Evolutionary conservation across 1,140 invertebrate species (phyloP), one percentile per base, ranked within the genome.

Genomic region (Sycophila sp.): DNA sequence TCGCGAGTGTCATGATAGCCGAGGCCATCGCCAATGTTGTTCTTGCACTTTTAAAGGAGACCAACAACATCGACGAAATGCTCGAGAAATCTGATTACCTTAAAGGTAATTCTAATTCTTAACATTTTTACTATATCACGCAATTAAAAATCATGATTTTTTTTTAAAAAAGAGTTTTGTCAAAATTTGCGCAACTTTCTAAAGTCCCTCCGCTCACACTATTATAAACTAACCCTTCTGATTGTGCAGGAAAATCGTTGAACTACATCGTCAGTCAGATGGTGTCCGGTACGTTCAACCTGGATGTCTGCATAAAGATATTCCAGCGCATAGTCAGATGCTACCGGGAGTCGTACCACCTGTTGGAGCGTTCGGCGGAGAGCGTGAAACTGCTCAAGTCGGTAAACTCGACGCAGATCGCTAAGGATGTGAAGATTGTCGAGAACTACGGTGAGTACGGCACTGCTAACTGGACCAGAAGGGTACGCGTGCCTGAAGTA

Each of bases 271-370:
- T 65, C 0, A 71, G 69, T 24, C 40, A 65, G 0, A 59, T 71
- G 60, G n/a, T 42, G 0, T 71, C 69, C 2, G 62, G 69, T 3
- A 26, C 51, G 4, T 13, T 71, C 0, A 71, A 59, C 19, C 22
- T 22, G 2, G 53, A 71, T 11, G 60, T 59, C 4, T 71, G 69
- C 32, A 11, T 49, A 1, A 71, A 71, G 34, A 59, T 71, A 34
- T 71, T 71, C 17, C 32, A 58, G 6, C 38, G 69, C 0, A 71
- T 71, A 62, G 53, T 71, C 10, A 58, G 69, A 15, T 58, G 40
- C 6, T 71, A 65, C 22, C 24, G 62, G 15, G 69, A 71, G 32
- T 71, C 69, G 10, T 71, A 71, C 32, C 65, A 65, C 32, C 11
- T 71, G 3, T 42, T 71, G 1, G 69, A 71, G 24, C 60, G 32